Base-by-base conservation (phyloP, 2,888 invertebrate species). In the Agonopterix arenella region DNA sequence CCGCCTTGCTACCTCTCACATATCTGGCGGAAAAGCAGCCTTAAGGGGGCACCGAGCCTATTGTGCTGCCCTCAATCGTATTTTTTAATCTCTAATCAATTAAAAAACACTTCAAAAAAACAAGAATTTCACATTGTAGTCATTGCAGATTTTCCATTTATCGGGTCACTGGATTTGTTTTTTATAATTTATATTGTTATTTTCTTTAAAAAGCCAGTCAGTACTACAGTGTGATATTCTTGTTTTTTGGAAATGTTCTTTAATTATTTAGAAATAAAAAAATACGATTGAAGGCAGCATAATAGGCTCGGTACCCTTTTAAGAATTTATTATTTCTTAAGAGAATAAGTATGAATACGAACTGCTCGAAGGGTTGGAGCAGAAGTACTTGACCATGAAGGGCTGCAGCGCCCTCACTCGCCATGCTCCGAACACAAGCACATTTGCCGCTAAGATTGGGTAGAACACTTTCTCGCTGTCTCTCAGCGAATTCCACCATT, bases 361-460 rank as follows among this genome's bases (percentile, higher is more conserved):
- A 95, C 94, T 91, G 61, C 94, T 92, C 13, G 92, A 92, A 41
- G 97, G 96, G 80, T 94, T 94, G 49, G 95, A 93, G 68, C 93
- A 93, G 83, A 98, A 98, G 82, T 96, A 97, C 70, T 91, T 93
- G 46, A 94, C 73, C 97, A 98, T 97, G 11, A 90, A 77, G 2
- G 91, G 91, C 51, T 94, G 93, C 36, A 95, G 75, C 10, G 90
- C 67, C 8, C 94, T 95, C 4, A 97, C 77, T 56, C 94, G 90
- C 98, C 98, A 98, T 46, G 95, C 91, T 0, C 92, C 81, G 80
- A 95, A 98, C 1, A 98, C 96, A 13, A 95, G 60, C 0, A 93
- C 73, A 84, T 98, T 98, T 7, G 93, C 72, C 8, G 93, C 92
- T 68, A 95, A 93, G 61, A 98, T 94, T 1, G 95, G 95, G 48